Evolutionary conservation across 2,797 vertebrate genomes (phyloP).

Genomic region (Myotis daubentonii): DNA sequence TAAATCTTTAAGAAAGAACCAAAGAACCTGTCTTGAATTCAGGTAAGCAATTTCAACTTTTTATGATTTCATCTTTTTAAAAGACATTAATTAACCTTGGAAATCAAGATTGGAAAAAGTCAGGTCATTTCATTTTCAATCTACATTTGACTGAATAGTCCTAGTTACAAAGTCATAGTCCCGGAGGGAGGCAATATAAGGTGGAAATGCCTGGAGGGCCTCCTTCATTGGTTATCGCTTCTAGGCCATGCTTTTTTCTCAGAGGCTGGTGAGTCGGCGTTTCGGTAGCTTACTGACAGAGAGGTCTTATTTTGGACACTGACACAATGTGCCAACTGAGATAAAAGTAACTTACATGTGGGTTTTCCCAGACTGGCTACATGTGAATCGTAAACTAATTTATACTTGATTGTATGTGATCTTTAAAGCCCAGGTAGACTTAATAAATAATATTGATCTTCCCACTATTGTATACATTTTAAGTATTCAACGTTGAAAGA

Average conservation of each 20-base stretch:
- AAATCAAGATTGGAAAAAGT: slow-evolving; percentile 37
- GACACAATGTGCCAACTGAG: not conserved
- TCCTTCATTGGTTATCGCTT: not conserved
- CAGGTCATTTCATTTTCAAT: not conserved
- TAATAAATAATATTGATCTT: not conserved
- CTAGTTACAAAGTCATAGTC: not conserved
- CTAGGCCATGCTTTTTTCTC: slow-evolving; percentile 14
- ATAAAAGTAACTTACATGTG: not conserved
- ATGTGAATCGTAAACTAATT: not conserved
- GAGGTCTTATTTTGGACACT: not conserved
- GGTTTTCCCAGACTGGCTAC: not conserved
- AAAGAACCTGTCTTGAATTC: not conserved
- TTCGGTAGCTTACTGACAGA: not conserved
- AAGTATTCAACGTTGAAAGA: slow-evolving; percentile 55
- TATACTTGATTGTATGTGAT: not conserved
- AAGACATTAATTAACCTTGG: slow-evolving; percentile 20
- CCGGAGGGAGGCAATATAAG: not conserved
- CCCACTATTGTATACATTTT: slow-evolving; percentile 14
- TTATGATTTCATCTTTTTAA: slow-evolving; percentile 26
- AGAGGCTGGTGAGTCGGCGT: not conserved
- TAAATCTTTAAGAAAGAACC: slow-evolving; percentile 37
- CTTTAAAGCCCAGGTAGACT: not conserved
- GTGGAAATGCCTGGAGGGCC: not conserved
- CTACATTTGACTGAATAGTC: slow-evolving; percentile 46
- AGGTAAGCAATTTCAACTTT: slow-evolving; percentile 47